A percentile compares a stretch with the other conserved stretches of the same genome.
These are phyloP conservation scores for Anodontia alba DNA, from an alignment of 2,888 invertebrate genomes.

Conservation along the genomic window DNA sequence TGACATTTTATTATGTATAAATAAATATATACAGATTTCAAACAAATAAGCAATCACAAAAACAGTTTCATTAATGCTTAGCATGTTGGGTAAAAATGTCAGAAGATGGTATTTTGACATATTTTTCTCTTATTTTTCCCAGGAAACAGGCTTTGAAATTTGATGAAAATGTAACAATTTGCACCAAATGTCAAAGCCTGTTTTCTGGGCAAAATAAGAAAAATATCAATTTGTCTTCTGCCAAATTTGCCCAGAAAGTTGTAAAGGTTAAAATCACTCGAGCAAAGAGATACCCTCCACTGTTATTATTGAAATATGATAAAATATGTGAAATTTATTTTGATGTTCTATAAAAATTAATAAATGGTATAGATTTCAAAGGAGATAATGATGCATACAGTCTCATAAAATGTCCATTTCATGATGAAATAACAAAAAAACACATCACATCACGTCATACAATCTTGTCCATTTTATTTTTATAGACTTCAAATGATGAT, in stretches of 20 bases:
- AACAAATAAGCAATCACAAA: background rate
- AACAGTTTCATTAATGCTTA: background rate
- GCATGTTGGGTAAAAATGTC: no score
- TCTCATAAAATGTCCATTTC: conserved; percentile 1
- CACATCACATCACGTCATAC: background rate
- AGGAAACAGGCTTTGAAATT: no score
- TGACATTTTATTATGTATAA: no score
- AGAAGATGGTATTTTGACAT: no score
- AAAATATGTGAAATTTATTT: conserved; percentile 17
- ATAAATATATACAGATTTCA: background rate
- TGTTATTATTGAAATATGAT: conserved; percentile 12
- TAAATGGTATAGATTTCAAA: conserved; percentile 10
- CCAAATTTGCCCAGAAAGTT: no score
- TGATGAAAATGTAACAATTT: no score
- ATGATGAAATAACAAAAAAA: conserved; percentile 16
- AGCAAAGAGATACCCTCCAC: background rate
- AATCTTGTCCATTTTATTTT: conserved; percentile 14
- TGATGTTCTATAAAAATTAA: conserved; percentile 18
- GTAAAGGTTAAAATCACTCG: conserved; percentile 1
- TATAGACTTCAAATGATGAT: background rate
- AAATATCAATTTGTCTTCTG: no score
- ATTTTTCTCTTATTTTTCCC: no score
- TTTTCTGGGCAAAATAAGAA: no score
- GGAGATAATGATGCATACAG: conserved; percentile 7
- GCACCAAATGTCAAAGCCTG: no score